phyloP scores from a whole-genome alignment of 2,113 vertebrate genomes.

The Alectura lathami region DNA sequence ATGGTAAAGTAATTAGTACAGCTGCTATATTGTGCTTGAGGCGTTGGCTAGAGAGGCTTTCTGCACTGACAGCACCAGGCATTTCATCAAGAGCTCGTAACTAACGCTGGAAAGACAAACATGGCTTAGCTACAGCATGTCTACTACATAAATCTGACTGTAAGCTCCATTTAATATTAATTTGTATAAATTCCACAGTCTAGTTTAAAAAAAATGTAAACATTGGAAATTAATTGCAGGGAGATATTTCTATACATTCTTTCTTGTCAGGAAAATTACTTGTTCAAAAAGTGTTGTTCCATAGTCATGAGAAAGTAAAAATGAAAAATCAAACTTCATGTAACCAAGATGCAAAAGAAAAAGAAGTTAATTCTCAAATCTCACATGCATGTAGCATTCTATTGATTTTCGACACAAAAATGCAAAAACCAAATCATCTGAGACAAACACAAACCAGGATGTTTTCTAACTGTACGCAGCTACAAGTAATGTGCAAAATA shows the following conservation, averaged over 20 bases:
- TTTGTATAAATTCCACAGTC: conserved; percentile 79
- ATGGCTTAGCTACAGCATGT: conserved; percentile 65
- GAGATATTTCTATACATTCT: conserved; percentile 83
- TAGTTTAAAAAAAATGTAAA: conserved; percentile 84
- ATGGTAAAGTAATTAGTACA: conserved; percentile 45
- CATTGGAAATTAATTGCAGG: conserved; percentile 81
- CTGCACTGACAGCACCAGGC: conserved; percentile 53
- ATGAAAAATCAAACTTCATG: conserved; percentile 11
- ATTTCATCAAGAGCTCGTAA: conserved; percentile 63
- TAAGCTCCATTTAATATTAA: conserved; percentile 71
- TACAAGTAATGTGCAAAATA: conserved; percentile 75
- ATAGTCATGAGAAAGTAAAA: conserved; percentile 33
- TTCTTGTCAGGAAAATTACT: conserved; percentile 79
- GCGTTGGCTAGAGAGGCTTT: conserved; percentile 4
- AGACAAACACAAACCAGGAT: conserved; percentile 61
- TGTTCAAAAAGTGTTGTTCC: conserved; percentile 62
- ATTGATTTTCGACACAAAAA: conserved; percentile 13
- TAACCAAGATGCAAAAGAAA: conserved; percentile 24
- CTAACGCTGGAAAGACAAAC: conserved; percentile 69
- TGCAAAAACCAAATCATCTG: conserved; percentile 40
- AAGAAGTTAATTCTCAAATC: not conserved
- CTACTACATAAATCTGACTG: conserved; percentile 61
- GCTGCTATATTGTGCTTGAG: conserved; percentile 61
- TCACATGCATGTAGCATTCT: not conserved
- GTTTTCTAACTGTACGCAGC: conserved; percentile 56